phyloP scores from a whole-genome alignment of 2,113 vertebrate species.

The Barnardius zonarius region DNA sequence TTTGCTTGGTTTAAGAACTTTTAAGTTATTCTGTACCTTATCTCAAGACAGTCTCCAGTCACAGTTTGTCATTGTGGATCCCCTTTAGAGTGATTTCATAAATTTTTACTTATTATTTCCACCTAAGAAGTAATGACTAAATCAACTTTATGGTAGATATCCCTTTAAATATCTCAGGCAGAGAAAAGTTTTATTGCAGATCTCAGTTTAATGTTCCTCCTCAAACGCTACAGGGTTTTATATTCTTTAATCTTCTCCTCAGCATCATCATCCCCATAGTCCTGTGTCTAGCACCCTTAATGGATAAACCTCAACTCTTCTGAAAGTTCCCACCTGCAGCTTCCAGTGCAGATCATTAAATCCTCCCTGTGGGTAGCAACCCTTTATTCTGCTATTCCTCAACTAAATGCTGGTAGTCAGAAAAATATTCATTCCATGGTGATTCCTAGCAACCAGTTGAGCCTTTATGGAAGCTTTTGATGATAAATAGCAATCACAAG shows the following conservation, averaged over 20 bases:
- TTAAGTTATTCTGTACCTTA: not conserved
- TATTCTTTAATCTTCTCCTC: not conserved
- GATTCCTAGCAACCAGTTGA: not conserved
- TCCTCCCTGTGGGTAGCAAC: not conserved
- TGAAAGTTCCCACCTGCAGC: not conserved
- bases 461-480: not conserved
- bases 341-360: not conserved
- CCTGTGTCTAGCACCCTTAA: not conserved
- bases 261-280: not conserved
- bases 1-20: not conserved
- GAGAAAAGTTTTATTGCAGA: not conserved
- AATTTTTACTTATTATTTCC: not conserved
- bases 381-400: not conserved
- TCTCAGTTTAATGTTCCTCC: not conserved
- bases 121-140: not conserved
- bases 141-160: not conserved
- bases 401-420: not conserved
- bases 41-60: not conserved
- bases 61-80: not conserved
- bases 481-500: not conserved
- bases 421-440: not conserved
- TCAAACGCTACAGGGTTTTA: not conserved
- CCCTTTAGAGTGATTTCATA: not conserved
- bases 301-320: not conserved
- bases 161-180: not conserved